Conservation (phyloP, 1,140 invertebrate genomes). For the Bombus pascuorum region DNA sequence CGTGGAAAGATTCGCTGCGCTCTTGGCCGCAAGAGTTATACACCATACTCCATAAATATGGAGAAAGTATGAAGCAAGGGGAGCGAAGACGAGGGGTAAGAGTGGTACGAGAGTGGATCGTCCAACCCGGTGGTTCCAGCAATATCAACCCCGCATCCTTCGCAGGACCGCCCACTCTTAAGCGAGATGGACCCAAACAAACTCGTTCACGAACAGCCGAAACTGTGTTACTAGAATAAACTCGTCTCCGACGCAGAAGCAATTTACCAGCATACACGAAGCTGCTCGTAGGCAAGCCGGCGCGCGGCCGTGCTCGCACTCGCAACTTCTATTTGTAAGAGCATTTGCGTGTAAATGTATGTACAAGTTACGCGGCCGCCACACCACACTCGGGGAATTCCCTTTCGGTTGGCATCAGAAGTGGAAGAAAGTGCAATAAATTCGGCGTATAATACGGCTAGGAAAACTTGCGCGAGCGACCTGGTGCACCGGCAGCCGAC, state of each 20-base stretch:
- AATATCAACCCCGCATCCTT: slow-evolving; percentile 62
- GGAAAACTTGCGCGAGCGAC: slow-evolving; percentile 53
- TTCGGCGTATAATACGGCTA: slow-evolving; percentile 62
- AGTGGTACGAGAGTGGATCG: slow-evolving; percentile 54
- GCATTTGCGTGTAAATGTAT: slow-evolving; percentile 28
- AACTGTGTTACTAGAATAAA: slow-evolving; percentile 78
- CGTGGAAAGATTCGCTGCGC: not conserved
- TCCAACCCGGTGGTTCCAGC: slow-evolving; percentile 46
- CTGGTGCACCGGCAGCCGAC: slow-evolving; percentile 21
- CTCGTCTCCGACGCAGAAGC: slow-evolving; percentile 54
- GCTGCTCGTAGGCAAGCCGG: not conserved
- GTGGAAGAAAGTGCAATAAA: slow-evolving; percentile 74
- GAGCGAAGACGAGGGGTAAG: not conserved
- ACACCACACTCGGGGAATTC: slow-evolving; percentile 30
- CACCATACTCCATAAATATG: not conserved
- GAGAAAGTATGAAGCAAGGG: slow-evolving; percentile 12
- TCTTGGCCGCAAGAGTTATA: not conserved
- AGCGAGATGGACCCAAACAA: slow-evolving; percentile 74
- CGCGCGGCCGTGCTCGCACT: not conserved
- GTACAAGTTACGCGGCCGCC: slow-evolving; percentile 15
- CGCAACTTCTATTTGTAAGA: slow-evolving; percentile 30
- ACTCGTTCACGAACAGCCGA: slow-evolving; percentile 67
- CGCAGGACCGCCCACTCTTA: slow-evolving; percentile 70
- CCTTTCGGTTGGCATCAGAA: slow-evolving; percentile 72
- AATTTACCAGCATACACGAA: slow-evolving; percentile 49